A percentile compares a stretch with the other conserved stretches of the same genome.
phyloP scores from a whole-genome alignment of 2,113 vertebrate species.

The Sander lucioperca region DNA sequence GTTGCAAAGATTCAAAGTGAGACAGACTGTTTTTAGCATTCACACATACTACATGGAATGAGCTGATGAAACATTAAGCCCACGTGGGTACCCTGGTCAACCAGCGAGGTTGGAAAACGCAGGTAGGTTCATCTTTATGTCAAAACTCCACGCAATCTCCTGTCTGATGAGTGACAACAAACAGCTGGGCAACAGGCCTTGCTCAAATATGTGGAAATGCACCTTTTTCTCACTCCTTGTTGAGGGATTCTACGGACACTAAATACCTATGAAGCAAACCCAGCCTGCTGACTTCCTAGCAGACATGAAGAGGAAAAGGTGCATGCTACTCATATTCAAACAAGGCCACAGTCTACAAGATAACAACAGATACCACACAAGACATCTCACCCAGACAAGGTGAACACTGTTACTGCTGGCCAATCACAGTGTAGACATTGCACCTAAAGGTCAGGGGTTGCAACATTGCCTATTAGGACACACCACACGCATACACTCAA shows the following conservation, averaged over 20 bases:
- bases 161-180: constrained; percentile 47
- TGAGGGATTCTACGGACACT: neutral
- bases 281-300: neutral
- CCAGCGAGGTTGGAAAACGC: neutral
- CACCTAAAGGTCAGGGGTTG: constrained; percentile 19
- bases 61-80: no score
- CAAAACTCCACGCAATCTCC: constrained; percentile 66
- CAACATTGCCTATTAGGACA: constrained; percentile 27
- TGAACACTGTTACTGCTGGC: neutral
- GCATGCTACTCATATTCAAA: constrained; percentile 46
- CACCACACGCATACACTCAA: constrained; percentile 16
- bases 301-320: neutral
- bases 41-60: neutral
- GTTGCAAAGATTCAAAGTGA: neutral
- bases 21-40: neutral
- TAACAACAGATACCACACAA: constrained; percentile 15
- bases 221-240: neutral
- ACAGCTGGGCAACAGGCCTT: constrained; percentile 3
- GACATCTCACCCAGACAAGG: constrained; percentile 19
- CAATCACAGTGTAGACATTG: constrained; percentile 16
- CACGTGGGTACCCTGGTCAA: neutral
- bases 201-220: constrained; percentile 41
- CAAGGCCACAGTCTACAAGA: constrained; percentile 10
- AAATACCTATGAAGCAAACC: neutral
- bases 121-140: neutral